Base-by-base conservation (phyloP, 2,797 vertebrate genomes). In the Halcyon badia region DNA sequence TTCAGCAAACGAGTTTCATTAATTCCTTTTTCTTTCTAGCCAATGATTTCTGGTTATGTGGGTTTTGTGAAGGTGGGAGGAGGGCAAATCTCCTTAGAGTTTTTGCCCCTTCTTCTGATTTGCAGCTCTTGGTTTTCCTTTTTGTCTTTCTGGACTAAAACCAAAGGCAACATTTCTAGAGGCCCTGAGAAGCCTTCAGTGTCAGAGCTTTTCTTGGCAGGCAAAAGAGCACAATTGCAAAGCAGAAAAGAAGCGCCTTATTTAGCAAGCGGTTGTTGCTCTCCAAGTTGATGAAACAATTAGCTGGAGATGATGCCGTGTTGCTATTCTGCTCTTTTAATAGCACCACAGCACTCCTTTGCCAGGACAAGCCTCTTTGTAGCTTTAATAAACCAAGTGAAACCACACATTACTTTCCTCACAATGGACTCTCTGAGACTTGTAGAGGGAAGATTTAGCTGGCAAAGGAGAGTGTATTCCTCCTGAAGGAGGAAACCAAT, bases 251-350 rank as follows among this genome's bases (percentile, higher is more conserved):
- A 39, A 70, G 75, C 35, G 37, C 86, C 78, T 87, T 80, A 89
- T 96, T 96, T 93, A 95, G 76, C 87, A 89, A 79, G 69, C 1
- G 0, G 57, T 60, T 91, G 68, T 35, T 83, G 52, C 65, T 88
- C 81, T 95, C 88, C 82, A 81, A 64, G 86, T 39, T 91, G 93
- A 89, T 87, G 92, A 96, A 93, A 92, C 75, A 92, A 93, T 96
- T 90, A 95, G 75, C 70, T 91, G 62, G 75, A 82, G 82, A 90
- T 89, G 91, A 90, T 86, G 80, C 76, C 33, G n/a, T 75, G 75
- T 72, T 93, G 84, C 87, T 49, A 41, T 82, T 84, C 70, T 88
- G 51, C 87, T 89, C 73, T 71, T 95, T 83, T 65, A 86, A 78
- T 28, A 92, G 46, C 69, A 81, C 51, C 71, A 68, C 31, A 1